Evolutionary conservation across 2,113 vertebrate species (phyloP).

Genomic region (Antechinus stuartii): DNA sequence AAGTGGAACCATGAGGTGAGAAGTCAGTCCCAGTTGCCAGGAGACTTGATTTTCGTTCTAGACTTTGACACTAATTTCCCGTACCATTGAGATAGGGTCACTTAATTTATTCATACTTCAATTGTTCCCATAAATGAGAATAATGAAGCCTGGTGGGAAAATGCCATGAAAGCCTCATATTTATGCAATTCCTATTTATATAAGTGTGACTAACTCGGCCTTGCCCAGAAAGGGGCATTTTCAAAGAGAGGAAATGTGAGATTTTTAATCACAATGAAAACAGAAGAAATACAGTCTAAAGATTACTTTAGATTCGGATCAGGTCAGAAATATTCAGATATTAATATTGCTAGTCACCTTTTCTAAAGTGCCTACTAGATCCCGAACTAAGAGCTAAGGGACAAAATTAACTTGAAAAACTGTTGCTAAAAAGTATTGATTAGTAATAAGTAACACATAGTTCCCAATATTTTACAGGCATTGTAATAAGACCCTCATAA

Average conservation of each 20-base stretch:
- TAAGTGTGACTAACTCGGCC: constrained; percentile 49
- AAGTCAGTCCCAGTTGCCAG: neutral
- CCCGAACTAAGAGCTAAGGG: neutral
- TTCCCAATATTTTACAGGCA: neutral
- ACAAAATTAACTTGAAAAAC: neutral
- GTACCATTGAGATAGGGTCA: constrained; percentile 38
- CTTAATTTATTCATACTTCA: constrained; percentile 9
- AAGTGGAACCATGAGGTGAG: neutral
- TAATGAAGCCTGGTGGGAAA: constrained; percentile 31
- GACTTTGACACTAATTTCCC: constrained; percentile 32
- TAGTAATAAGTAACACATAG: neutral
- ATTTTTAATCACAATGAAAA: constrained; percentile 54
- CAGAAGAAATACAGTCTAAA: constrained; percentile 35
- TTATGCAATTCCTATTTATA: constrained; percentile 47
- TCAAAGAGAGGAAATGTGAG: constrained; percentile 48
- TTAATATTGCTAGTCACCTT: neutral
- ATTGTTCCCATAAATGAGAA: constrained; percentile 42
- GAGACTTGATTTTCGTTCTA: constrained; percentile 27
- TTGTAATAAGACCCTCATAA: neutral
- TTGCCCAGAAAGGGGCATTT: constrained; percentile 48
- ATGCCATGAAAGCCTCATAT: constrained; percentile 55
- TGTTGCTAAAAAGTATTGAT: neutral
- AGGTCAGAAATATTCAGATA: constrained; percentile 6
- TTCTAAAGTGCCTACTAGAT: neutral
- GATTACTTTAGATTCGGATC: constrained; percentile 12